A percentile compares a stretch with the other conserved stretches of the same genome.
Conservation (phyloP, 2,113 vertebrate species). For the Gymnobelideus leadbeateri region DNA sequence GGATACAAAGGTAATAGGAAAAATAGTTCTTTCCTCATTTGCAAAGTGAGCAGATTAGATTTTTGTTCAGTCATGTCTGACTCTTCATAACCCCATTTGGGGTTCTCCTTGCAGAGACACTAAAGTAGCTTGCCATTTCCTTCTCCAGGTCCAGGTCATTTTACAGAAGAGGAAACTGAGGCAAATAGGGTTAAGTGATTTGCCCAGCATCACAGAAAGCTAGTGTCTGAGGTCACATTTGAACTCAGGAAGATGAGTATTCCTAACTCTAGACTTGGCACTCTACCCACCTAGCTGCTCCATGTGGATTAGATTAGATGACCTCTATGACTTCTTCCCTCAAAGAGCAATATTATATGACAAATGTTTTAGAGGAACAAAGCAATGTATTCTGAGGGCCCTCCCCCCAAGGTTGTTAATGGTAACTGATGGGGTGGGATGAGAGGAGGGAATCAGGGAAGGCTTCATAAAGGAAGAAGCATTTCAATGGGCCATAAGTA, state of each 20-base stretch:
- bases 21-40: neutral
- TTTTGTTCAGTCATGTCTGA: neutral
- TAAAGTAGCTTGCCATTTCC: neutral
- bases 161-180: neutral
- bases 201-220: neutral
- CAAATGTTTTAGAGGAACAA: neutral
- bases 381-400: neutral
- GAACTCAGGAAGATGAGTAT: neutral
- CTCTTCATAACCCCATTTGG: neutral
- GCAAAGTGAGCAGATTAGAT: constrained; percentile 14
- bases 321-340: neutral
- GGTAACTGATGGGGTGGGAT: neutral
- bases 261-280: neutral
- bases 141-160: neutral
- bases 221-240: neutral
- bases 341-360: neutral
- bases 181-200: neutral
- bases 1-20: neutral
- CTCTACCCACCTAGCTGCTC: neutral
- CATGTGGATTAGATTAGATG: neutral
- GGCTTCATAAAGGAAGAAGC: neutral
- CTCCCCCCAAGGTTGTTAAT: neutral
- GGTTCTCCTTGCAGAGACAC: neutral
- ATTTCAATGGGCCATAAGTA: neutral
- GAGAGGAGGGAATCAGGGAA: neutral